phyloP scores from a whole-genome alignment of 1,140 invertebrate species.

The Octopus sinensis region DNA sequence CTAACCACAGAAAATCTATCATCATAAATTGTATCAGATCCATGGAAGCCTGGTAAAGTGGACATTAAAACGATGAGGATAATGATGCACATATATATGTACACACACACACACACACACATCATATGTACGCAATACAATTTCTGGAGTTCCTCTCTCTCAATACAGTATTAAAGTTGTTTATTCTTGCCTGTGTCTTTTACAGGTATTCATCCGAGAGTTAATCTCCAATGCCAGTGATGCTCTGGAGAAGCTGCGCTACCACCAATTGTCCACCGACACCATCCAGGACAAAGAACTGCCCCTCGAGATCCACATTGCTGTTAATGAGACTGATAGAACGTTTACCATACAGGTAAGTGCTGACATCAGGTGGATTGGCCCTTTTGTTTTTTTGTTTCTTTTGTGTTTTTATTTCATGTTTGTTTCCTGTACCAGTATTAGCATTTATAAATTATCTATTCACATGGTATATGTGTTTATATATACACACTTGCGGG shows the following conservation, averaged over 20 bases:
- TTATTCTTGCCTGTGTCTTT: not conserved
- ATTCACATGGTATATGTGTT: too few species aligned
- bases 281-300: conserved; percentile 47
- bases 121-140: not conserved
- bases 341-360: conserved; percentile 80
- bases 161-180: not conserved
- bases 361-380: not conserved
- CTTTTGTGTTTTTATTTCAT: too few species aligned
- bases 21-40: too few species aligned
- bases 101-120: not conserved
- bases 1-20: too few species aligned
- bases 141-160: not conserved
- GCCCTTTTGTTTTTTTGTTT: too few species aligned
- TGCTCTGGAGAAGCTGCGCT: conserved; percentile 85
- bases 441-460: too few species aligned
- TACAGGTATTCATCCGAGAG: conserved; percentile 88
- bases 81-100: too few species aligned
- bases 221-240: conserved; percentile 95
- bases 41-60: too few species aligned
- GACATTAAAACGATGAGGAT: too few species aligned
- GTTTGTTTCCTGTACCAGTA: too few species aligned
- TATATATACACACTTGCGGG: too few species aligned
- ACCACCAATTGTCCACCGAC: conserved; percentile 63
- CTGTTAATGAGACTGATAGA: conserved; percentile 81
- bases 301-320: conserved; percentile 81